phyloP scores from a whole-genome alignment of 2,113 vertebrate genomes.

The Leptosomus discolor region DNA sequence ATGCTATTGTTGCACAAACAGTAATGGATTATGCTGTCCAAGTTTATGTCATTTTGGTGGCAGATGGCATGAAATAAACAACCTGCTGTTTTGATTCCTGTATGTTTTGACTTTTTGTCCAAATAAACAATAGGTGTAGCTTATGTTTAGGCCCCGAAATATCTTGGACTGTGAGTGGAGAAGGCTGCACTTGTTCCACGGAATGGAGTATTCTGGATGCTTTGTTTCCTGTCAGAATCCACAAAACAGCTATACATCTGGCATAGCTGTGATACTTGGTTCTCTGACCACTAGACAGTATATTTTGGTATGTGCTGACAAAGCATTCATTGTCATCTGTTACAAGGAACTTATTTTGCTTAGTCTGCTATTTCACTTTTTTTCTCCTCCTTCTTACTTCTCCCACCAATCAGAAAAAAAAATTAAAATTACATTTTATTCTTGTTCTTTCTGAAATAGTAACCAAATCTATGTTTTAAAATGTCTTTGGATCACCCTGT shows the following conservation, averaged over 20 bases:
- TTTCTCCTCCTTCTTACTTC: neutral
- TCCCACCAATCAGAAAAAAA: neutral
- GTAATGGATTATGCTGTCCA: neutral
- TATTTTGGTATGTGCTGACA: slow-evolving; percentile 31
- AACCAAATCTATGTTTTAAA: neutral
- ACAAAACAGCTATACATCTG: neutral
- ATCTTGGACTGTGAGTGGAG: neutral
- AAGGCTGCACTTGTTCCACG: neutral
- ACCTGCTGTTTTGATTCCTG: neutral
- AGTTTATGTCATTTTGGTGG: neutral
- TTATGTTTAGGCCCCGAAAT: neutral
- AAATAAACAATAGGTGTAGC: neutral
- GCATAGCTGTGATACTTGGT: neutral
- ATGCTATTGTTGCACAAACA: neutral
- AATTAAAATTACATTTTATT: neutral
- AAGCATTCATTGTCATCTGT: neutral
- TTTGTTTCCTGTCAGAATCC: neutral
- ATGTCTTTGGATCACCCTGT: neutral
- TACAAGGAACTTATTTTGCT: slow-evolving; percentile 1
- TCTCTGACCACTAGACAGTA: neutral
- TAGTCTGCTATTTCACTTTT: neutral
- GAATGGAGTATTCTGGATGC: neutral
- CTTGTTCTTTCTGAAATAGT: neutral
- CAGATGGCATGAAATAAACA: neutral
- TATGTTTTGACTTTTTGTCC: neutral